These are phyloP conservation scores for Protobothrops flavoviridis DNA, from an alignment of 2,113 vertebrate genomes.

Conservation along the genomic window DNA sequence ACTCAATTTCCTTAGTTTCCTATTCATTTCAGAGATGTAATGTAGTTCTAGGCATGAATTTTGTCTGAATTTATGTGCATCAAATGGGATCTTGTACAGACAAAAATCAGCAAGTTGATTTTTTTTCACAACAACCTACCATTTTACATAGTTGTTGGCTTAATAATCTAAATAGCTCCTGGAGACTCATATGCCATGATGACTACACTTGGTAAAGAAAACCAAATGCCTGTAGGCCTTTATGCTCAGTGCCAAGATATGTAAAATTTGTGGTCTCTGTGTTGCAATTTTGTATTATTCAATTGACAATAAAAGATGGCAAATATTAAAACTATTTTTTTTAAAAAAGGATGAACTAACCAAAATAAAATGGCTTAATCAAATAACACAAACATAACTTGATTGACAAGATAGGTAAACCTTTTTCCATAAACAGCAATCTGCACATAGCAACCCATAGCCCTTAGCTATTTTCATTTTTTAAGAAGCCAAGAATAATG, in stretches of 20 bases:
- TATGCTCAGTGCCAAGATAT: constrained; percentile 56
- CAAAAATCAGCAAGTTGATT: constrained; percentile 60
- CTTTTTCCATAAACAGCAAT: constrained; percentile 48
- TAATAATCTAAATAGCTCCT: constrained; percentile 61
- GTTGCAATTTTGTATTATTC: constrained; percentile 51
- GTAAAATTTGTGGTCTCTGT: constrained; percentile 60
- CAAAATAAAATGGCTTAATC: constrained; percentile 53
- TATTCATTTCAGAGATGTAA: constrained; percentile 50
- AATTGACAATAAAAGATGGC: constrained; percentile 35
- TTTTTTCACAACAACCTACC: constrained; percentile 55
- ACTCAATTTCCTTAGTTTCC: constrained; percentile 16
- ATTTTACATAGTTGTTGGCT: constrained; percentile 64
- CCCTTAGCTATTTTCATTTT: constrained; percentile 54
- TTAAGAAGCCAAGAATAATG: constrained; percentile 54
- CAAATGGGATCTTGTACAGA: constrained; percentile 62
- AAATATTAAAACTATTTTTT: constrained; percentile 45
- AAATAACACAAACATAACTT: constrained; percentile 34
- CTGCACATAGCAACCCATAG: constrained; percentile 46
- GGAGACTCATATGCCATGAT: constrained; percentile 57
- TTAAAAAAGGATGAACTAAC: constrained; percentile 34
- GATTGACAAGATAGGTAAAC: constrained; percentile 63
- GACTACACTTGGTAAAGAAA: constrained; percentile 64
- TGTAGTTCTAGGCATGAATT: constrained; percentile 49
- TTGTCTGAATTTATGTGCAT: constrained; percentile 54
- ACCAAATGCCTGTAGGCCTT: constrained; percentile 55